Evolutionary conservation across 2,888 invertebrate genomes (phyloP), one percentile per base, ranked within the genome.

Genomic region (Cheilosia variabilis): DNA sequence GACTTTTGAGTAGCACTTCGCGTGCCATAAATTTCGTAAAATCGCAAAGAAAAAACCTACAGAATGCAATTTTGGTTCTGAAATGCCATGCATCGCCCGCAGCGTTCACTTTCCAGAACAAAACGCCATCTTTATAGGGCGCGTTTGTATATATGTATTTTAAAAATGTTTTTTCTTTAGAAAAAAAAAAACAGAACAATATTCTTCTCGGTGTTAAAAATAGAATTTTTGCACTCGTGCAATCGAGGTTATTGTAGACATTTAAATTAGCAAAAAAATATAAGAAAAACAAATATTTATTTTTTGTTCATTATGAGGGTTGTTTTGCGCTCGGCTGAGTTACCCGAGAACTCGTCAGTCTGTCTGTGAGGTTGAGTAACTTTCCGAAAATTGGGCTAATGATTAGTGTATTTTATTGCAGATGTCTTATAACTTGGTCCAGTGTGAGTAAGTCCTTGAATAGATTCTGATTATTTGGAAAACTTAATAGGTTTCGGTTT

Each of bases 161-260:
- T 68, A 17, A 17, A 17, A 55, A 31, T 31, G 17, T 22, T 47
- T 41, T 63, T 31, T 41, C 31, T n/a, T 22, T 4, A 52, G 27
- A 50, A 45, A 50, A 15, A 31, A 34, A 27, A 57, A 63, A 43
- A 52, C 2, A 34, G 9, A 31, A 22, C 68, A 15, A 53, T 62
- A 55, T 62, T 62, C 27, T 37, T 77, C 47, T 66, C 34, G 47
- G 34, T 43, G 60, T 63, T 82, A 78, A 75, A 79, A 84, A 84
- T 84, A 84, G 73, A 57, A 69, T 69, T 84, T 83, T 84, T 84
- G 83, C 83, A 84, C 83, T 79, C 83, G 79, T 75, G 63, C 79
- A 84, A 75, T 79, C 75, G 83, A 79, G 73, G 83, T 69, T 79
- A 45, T 65, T 78, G 55, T 68, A 68, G 78, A 83, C 65, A 66